Evolutionary conservation across 37 sponge, comb jelly and placozoan species (phyloP).

Genomic region (Axinella damicornis): DNA sequence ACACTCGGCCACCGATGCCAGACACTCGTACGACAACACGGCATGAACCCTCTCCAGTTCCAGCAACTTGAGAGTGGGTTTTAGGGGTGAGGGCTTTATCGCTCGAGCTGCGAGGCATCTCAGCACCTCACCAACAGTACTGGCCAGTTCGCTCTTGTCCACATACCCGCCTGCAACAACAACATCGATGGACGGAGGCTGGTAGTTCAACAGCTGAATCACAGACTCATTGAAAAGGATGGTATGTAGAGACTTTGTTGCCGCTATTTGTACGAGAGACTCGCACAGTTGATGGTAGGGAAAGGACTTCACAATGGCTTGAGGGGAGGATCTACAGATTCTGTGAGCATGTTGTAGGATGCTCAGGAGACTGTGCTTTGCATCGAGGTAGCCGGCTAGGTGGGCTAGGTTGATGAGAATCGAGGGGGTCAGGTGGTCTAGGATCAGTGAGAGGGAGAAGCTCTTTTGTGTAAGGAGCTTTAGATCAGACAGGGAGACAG

Average conservation of each 20-base stretch:
- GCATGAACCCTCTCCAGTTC: constrained; percentile 45
- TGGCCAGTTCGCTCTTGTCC: constrained; percentile 36
- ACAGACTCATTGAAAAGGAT: constrained; percentile 36
- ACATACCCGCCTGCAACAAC: constrained; percentile 14
- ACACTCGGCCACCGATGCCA: constrained; percentile 26
- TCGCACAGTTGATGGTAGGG: constrained; percentile 46
- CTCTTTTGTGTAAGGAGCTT: neutral
- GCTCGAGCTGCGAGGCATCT: constrained; percentile 24
- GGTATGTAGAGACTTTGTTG: constrained; percentile 45
- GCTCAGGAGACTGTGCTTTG: constrained; percentile 28
- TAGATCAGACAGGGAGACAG: constrained; percentile 27
- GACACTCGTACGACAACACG: constrained; percentile 18
- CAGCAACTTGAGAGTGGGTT: constrained; percentile 18
- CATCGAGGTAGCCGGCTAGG: constrained; percentile 47
- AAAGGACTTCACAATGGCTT: neutral
- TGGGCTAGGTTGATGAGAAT: constrained; percentile 44
- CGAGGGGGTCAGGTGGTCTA: constrained; percentile 35
- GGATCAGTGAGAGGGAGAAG: constrained; percentile 50
- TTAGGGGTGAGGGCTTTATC: constrained; percentile 56
- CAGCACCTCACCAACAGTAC: constrained; percentile 25
- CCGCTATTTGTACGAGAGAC: constrained; percentile 39
- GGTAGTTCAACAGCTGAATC: constrained; percentile 28
- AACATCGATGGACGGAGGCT: constrained; percentile 6
- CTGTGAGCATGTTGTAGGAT: constrained; percentile 21
- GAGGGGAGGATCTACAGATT: too few relatives aligned